Base-by-base conservation (phyloP, 2,888 invertebrate genomes). In the Dastarcus helophoroides region DNA sequence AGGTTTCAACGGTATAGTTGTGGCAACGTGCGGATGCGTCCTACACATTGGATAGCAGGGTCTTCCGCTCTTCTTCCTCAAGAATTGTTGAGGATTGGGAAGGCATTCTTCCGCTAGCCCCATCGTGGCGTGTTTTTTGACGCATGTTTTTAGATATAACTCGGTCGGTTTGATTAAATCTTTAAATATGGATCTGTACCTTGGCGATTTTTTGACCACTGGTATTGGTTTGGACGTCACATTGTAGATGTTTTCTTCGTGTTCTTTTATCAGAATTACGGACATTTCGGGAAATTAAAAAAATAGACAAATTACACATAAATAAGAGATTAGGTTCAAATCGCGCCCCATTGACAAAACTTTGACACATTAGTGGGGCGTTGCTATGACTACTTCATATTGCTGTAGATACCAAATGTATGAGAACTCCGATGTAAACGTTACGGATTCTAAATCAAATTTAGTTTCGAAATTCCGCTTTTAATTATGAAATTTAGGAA, bases 181-280 rank as follows among this genome's bases (percentile, higher is more conserved):
- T 10, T 30, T 25, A 21, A 31, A 35, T 56, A 67, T 58, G 1
- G 71, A 71, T 44, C 64, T 62, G 44, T 71, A 71, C 46, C 69
- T 67, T 22, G 69, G 68, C 2, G 69, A 66, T 46, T 65, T 69
- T 10, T 64, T 63, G 16, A 65, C 62, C 23, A 62, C 60, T 23
- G 64, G 63, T 14, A 62, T 60, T 16, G 63, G 62, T 41, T 65
- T 65, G 43, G 65, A 63, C 28, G 70, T 64, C 37, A 73, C 67
- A 30, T 70, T 65, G 44, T 73, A 73, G 47, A 80, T 78, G 39
- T 69, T 70, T 65, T 80, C 80, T 49, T 76, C 55, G 44, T 79
- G 78, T 16, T 70, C 50, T n/a, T 68, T 63, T 44, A 79, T 73
- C 51, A 71, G 66, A 22, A 78, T 69, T 28, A 76, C 52, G 17